Evolutionary conservation across 2,797 vertebrate genomes (phyloP).

Genomic region (Rhinophrynus dorsalis): DNA sequence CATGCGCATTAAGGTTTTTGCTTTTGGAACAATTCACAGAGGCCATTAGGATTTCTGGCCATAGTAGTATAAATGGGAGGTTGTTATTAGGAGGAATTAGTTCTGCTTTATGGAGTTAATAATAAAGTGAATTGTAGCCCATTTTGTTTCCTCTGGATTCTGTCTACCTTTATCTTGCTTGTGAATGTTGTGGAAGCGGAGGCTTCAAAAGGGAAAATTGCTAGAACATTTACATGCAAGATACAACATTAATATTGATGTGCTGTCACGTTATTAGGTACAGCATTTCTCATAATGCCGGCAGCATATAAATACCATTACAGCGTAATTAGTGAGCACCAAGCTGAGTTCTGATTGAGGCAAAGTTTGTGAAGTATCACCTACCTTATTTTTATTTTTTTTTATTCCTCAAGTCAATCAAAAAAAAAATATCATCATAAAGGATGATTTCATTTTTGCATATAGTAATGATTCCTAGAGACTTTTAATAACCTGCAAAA

Average conservation of each 20-base stretch:
- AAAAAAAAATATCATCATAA: background rate
- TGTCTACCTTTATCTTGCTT: background rate
- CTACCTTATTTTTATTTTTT: background rate
- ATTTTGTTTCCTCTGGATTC: background rate
- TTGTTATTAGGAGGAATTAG: too few relatives aligned
- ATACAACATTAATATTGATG: conserved; percentile 66
- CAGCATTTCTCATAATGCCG: conserved; percentile 52
- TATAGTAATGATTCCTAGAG: conserved; percentile 1
- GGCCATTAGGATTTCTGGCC: too few relatives aligned
- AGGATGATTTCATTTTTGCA: background rate
- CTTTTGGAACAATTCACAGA: too few relatives aligned
- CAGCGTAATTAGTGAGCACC: conserved; percentile 60
- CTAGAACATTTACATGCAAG: conserved; percentile 51
- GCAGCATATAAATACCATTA: conserved; percentile 62
- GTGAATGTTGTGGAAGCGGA: background rate
- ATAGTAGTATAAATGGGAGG: too few relatives aligned
- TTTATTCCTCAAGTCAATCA: conserved; percentile 23
- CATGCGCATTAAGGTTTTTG: too few relatives aligned
- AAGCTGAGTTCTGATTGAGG: conserved; percentile 56
- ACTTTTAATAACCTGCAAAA: background rate
- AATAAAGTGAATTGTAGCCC: background rate
- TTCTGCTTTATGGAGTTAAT: too few relatives aligned
- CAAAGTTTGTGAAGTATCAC: conserved; percentile 30
- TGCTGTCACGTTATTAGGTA: conserved; percentile 51
- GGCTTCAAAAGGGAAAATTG: conserved; percentile 1